Evolutionary conservation across 1,140 invertebrate genomes (phyloP), one percentile per base, ranked within the genome.

Genomic region (Venustaconcha ellipsiformis): DNA sequence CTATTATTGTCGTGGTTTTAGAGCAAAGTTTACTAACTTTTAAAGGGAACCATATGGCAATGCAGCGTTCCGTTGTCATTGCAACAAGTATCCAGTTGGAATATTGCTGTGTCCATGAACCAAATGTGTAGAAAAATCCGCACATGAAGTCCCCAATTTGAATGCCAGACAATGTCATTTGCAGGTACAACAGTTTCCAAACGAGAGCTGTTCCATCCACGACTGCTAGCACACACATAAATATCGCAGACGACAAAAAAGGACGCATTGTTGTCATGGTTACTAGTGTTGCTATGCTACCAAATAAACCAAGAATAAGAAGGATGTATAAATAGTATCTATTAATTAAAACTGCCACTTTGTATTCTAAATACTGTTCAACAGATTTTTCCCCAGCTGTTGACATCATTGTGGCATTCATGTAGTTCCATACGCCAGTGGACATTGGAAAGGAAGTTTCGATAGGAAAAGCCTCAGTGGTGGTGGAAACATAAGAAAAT

Each of bases 71-170:
- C 6, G 83, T 65, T 8, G 86, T 84, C 83, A 87, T 85, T 63
- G 80, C 76, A 17, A 87, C 86, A 1, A 87, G 77, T 18, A 87
- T 65, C 86, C 86, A 87, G 69, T 86, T 87, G 18, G 84, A 74
- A 65, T 83, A 85, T 58, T 81, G 82, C 71, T 78, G 75, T 11
- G 76, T 74, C 55, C 80, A 79, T 48, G 76, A 82, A 56, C 86
- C 86, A 11, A 81, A 56, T 64, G 81, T 82, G 37, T 76, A 77
- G 20, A 87, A 71, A 14, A 78, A 18, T 70, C 79, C 76, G 58
- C 86, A 87, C 2, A 78, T 73, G 14, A 8, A 20, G 57, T 81
- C 76, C 15, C 72, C 81, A 14, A 86, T 60, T 30, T 70, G 60
- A 17, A 83, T 63, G 26, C 80, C 58, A 58, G 79, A 59, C 14